These are phyloP conservation scores for Papilio gigon DNA, from an alignment of 2,888 invertebrate genomes.

Conservation along the genomic window DNA sequence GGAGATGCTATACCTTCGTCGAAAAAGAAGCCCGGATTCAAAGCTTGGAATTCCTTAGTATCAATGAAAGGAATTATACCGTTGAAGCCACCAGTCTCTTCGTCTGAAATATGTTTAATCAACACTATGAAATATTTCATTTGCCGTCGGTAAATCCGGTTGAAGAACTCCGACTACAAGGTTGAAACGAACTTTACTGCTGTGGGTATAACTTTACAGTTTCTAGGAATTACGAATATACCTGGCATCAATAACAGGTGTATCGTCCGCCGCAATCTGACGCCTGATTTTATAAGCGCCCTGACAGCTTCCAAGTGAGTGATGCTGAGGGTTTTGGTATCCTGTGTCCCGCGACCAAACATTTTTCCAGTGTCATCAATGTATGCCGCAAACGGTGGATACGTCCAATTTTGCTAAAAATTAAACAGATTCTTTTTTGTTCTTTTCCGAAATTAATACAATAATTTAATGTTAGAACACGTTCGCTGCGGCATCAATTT, in stretches of 20 bases:
- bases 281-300: slow-evolving; percentile 55
- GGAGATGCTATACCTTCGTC: slow-evolving; percentile 90
- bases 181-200: no score
- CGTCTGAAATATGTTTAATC: slow-evolving; percentile 78
- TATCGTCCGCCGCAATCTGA: slow-evolving; percentile 60
- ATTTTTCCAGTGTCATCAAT: slow-evolving; percentile 92
- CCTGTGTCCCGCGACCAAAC: slow-evolving; percentile 91
- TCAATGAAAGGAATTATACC: slow-evolving; percentile 89
- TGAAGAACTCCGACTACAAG: no score
- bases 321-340: slow-evolving; percentile 86
- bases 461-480: no score
- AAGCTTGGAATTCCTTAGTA: slow-evolving; percentile 85
- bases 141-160: no score
- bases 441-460: no score
- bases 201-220: slow-evolving; percentile 4
- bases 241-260: slow-evolving; percentile 70
- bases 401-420: slow-evolving; percentile 83
- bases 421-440: background rate
- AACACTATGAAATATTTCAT: no score
- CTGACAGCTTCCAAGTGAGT: slow-evolving; percentile 68
- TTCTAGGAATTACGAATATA: slow-evolving; percentile 42
- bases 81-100: slow-evolving; percentile 89
- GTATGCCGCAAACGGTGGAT: slow-evolving; percentile 92
- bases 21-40: slow-evolving; percentile 91
- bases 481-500: no score